Percentiles rank a stretch among this genome's conserved stretches.
Evolutionary conservation across 2,113 vertebrate species (phyloP).

Genomic region (Pollimyrus isidori): DNA sequence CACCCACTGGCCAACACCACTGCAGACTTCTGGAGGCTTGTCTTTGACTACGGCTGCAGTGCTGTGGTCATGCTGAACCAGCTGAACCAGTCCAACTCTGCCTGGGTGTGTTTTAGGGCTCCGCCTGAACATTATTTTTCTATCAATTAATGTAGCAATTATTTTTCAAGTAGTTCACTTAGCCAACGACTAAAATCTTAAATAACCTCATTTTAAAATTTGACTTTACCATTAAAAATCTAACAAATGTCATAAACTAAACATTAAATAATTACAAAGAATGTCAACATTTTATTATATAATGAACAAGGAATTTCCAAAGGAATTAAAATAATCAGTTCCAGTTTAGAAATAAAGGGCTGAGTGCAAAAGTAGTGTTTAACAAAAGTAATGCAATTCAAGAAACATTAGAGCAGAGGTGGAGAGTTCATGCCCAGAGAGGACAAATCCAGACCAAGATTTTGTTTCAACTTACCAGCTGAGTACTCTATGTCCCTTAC

Average conservation of each 20-base stretch:
- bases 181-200: neutral
- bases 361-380: neutral
- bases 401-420: neutral
- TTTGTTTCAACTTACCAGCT: too few species aligned
- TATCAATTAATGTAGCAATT: too few species aligned
- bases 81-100: conserved; percentile 92
- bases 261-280: neutral
- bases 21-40: conserved; percentile 88
- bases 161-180: neutral
- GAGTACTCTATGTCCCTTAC: too few species aligned
- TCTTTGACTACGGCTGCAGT: conserved; percentile 91
- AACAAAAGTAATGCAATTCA: neutral
- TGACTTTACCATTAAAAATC: neutral
- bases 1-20: conserved; percentile 87
- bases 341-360: neutral
- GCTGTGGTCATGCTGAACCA: conserved; percentile 97
- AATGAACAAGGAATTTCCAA: neutral
- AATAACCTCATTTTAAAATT: neutral
- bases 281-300: neutral
- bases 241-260: neutral
- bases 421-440: too few species aligned
- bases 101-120: conserved; percentile 73
- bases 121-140: neutral
- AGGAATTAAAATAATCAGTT: neutral
- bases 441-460: too few species aligned